Evolutionary conservation across 2,888 invertebrate species (phyloP).

Genomic region (Tyria jacobaeae): DNA sequence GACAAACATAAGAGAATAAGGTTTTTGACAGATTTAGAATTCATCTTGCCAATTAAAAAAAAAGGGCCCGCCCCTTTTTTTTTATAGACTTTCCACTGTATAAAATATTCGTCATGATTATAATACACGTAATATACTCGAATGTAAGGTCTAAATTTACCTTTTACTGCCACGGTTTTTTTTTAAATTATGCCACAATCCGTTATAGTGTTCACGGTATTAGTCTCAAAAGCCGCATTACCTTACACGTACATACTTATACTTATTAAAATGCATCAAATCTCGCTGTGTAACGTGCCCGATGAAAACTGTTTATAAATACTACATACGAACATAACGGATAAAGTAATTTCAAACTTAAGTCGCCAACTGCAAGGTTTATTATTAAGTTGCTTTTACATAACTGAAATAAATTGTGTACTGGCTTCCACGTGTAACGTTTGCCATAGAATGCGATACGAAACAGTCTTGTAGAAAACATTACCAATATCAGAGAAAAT

Average conservation of each 20-base stretch:
- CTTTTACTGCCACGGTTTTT: too few relatives aligned
- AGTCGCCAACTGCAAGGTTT: slow-evolving; percentile 18
- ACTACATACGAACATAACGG: slow-evolving; percentile 26
- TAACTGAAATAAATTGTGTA: slow-evolving; percentile 13
- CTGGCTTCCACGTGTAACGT: slow-evolving; percentile 24
- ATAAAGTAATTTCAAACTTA: slow-evolving; percentile 22
- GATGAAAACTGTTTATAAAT: slow-evolving; percentile 52
- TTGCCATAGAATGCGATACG: slow-evolving; percentile 38
- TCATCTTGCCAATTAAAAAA: too few relatives aligned
- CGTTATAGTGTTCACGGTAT: too few relatives aligned
- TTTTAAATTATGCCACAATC: too few relatives aligned
- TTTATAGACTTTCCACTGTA: too few relatives aligned
- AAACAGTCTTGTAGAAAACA: slow-evolving; percentile 21
- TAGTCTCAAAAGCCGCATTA: background rate
- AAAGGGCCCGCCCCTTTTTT: too few relatives aligned
- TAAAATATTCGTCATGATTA: too few relatives aligned
- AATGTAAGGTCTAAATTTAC: too few relatives aligned
- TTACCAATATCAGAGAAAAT: slow-evolving; percentile 15
- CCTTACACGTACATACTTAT: background rate
- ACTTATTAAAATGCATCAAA: slow-evolving; percentile 36
- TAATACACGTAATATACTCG: too few relatives aligned
- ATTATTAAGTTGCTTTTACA: slow-evolving; percentile 1
- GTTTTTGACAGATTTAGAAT: too few relatives aligned
- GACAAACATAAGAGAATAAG: too few relatives aligned
- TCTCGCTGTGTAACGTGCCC: slow-evolving; percentile 42